Evolutionary conservation across 2,797 vertebrate species (phyloP).

Genomic region (Sebastes nivosus): DNA sequence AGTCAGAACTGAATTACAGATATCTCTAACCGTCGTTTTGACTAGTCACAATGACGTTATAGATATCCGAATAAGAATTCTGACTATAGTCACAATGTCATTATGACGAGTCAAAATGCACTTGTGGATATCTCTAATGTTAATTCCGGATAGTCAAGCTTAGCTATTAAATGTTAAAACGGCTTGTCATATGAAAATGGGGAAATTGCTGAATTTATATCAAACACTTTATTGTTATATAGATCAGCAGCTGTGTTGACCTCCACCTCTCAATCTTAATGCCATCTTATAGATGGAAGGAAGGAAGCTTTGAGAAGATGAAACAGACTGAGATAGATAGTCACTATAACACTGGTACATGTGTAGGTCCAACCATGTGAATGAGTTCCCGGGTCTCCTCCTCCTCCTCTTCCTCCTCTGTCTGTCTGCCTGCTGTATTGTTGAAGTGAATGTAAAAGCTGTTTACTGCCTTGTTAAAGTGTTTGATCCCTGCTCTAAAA

Average conservation of each 20-base stretch:
- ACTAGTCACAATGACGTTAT: too few species aligned
- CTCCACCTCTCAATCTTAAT: background rate
- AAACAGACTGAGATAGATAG: background rate
- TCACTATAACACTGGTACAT: background rate
- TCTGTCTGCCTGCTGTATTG: slow-evolving; percentile 49
- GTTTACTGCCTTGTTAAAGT: slow-evolving; percentile 56
- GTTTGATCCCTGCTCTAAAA: slow-evolving; percentile 63
- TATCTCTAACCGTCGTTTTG: too few species aligned
- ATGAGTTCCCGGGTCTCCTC: slow-evolving; percentile 25
- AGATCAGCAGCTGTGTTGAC: background rate
- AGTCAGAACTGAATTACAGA: too few species aligned
- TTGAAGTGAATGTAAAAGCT: slow-evolving; percentile 33
- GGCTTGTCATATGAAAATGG: too few species aligned
- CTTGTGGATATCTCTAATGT: background rate
- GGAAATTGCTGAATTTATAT: background rate
- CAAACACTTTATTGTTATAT: background rate
- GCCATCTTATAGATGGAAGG: background rate
- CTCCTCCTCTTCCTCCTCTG: slow-evolving; percentile 42
- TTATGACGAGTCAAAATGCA: too few species aligned
- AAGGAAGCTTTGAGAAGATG: background rate
- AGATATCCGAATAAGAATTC: too few species aligned
- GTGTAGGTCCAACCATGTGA: background rate
- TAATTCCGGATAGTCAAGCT: too few species aligned
- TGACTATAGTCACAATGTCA: too few species aligned
- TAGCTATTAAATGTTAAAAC: too few species aligned